These are phyloP conservation scores for Orbicella faveolata DNA, from an alignment of 64 coral and sea anemone species.

Conservation along the genomic window DNA sequence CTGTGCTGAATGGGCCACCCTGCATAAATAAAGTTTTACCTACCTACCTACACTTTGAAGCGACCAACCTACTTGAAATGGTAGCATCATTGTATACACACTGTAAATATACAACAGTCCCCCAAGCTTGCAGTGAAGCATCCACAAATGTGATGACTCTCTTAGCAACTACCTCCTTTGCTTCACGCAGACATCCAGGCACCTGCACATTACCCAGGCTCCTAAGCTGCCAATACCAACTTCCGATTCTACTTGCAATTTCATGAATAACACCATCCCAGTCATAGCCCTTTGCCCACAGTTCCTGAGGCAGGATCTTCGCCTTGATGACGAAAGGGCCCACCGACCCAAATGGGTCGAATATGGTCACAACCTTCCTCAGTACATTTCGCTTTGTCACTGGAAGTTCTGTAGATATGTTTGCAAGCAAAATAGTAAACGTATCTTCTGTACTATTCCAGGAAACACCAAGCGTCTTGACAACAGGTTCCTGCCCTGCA, in stretches of 20 bases:
- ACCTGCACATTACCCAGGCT: not conserved
- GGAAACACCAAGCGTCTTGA: slow-evolving; percentile 23
- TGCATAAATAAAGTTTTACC: no score
- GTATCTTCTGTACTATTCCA: slow-evolving; percentile 28
- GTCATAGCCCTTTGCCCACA: not conserved
- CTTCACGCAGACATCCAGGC: slow-evolving; percentile 12
- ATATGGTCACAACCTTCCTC: slow-evolving; percentile 13
- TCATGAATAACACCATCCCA: slow-evolving; percentile 31
- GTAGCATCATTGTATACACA: not conserved
- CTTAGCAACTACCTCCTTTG: slow-evolving; percentile 5
- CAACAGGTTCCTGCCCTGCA: not conserved
- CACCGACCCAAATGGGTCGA: slow-evolving; percentile 43
- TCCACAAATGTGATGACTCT: slow-evolving; percentile 33
- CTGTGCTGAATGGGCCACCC: no score
- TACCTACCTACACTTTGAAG: not conserved
- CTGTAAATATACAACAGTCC: not conserved
- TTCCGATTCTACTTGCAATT: slow-evolving; percentile 1
- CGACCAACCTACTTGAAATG: not conserved
- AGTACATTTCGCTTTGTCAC: slow-evolving; percentile 34
- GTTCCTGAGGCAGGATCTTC: slow-evolving; percentile 10
- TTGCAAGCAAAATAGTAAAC: not conserved
- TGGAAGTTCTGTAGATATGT: not conserved
- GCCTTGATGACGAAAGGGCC: not conserved
- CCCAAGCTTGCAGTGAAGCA: slow-evolving; percentile 20
- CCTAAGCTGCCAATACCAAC: not conserved